Conservation (phyloP, 2,797 vertebrate genomes). For the Scomberomorus guttatus region DNA sequence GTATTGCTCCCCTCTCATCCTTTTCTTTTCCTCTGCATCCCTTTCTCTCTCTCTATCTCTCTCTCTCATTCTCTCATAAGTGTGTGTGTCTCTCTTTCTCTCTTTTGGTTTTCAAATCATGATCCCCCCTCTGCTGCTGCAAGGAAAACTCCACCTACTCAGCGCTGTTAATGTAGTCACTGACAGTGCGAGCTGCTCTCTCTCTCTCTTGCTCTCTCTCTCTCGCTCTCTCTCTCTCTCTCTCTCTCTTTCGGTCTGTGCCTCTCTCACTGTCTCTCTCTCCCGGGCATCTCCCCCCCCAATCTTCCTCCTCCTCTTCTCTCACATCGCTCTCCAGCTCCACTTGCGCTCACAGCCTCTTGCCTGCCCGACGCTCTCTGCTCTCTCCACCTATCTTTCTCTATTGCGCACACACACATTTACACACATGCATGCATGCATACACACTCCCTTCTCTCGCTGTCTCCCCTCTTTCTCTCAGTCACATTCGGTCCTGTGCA, state of each 20-base stretch:
- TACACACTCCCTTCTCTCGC: conserved; percentile 25
- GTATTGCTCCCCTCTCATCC: neutral
- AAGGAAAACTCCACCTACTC: conserved; percentile 83
- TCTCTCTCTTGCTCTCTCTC: conserved; percentile 38
- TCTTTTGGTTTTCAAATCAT: conserved; percentile 64
- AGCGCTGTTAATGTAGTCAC: conserved; percentile 80
- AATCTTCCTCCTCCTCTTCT: conserved; percentile 43
- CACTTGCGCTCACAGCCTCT: conserved; percentile 73
- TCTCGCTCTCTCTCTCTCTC: conserved; percentile 6
- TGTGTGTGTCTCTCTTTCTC: conserved; percentile 13
- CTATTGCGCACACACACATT: conserved; percentile 17
- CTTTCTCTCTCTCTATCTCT: conserved; percentile 1
- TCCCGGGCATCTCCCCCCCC: conserved; percentile 20
- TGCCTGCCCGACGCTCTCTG: conserved; percentile 50
- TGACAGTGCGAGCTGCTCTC: conserved; percentile 67
- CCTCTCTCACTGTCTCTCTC: conserved; percentile 29
- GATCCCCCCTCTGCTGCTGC: conserved; percentile 67
- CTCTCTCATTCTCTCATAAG: conserved; percentile 6
- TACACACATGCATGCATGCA: conserved; percentile 27
- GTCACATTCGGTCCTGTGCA: conserved; percentile 64
- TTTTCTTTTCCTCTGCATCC: neutral
- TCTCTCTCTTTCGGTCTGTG: neutral
- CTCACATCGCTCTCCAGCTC: conserved; percentile 72
- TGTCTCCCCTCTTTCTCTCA: conserved; percentile 26
- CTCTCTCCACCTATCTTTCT: conserved; percentile 43